Conservation (phyloP, 2,113 vertebrate genomes). For the Pollachius pollachius region DNA sequence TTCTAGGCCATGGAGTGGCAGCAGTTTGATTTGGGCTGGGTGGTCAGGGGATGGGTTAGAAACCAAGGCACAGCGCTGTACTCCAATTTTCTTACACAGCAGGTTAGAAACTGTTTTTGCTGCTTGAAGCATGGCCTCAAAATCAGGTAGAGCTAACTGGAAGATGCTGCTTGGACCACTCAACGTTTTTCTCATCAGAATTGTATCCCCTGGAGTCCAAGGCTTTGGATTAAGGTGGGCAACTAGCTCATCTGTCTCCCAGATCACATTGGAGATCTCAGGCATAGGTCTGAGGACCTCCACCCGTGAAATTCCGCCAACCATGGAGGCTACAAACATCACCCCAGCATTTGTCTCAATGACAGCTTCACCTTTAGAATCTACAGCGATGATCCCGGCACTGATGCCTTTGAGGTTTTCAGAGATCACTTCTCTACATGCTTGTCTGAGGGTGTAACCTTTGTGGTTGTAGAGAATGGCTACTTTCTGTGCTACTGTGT, state of each 20-base stretch:
- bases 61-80: constrained; percentile 74
- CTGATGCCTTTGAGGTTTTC: constrained; percentile 62
- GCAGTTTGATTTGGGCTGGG: constrained; percentile 61
- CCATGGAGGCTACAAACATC: constrained; percentile 73
- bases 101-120: constrained; percentile 63
- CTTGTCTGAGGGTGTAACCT: constrained; percentile 64
- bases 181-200: constrained; percentile 65
- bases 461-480: constrained; percentile 73
- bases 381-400: constrained; percentile 75
- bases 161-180: constrained; percentile 69
- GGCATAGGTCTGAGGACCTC: constrained; percentile 66
- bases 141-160: constrained; percentile 62
- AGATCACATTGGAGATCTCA: constrained; percentile 63
- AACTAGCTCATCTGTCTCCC: constrained; percentile 73
- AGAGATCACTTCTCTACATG: constrained; percentile 70
- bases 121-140: constrained; percentile 58
- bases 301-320: constrained; percentile 52
- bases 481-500: constrained; percentile 75
- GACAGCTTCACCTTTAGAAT: constrained; percentile 60
- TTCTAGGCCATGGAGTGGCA: constrained; percentile 71
- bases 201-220: constrained; percentile 71
- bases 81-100: constrained; percentile 62
- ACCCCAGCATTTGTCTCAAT: constrained; percentile 73
- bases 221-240: constrained; percentile 70
- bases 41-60: constrained; percentile 52